A percentile compares a stretch with the other conserved stretches of the same genome.
phyloP scores from a whole-genome alignment of 2,888 invertebrate species.

The Drosophila austrosaltans region DNA sequence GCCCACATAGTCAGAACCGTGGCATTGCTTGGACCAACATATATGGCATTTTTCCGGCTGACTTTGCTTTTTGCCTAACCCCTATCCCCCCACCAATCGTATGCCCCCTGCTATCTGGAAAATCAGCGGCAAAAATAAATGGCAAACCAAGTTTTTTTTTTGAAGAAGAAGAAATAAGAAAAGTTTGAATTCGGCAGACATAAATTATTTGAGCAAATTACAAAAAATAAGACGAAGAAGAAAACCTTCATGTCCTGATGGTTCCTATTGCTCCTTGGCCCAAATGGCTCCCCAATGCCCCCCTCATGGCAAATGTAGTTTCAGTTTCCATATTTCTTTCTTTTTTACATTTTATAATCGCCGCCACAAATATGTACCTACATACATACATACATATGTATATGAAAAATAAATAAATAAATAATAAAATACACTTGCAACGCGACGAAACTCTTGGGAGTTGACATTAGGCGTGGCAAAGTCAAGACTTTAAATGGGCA shows the following conservation, averaged over 20 bases:
- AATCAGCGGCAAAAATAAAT: constrained; percentile 33
- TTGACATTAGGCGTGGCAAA: constrained; percentile 51
- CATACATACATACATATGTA: constrained; percentile 17
- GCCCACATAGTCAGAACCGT: constrained; percentile 56
- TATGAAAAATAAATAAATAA: constrained; percentile 77
- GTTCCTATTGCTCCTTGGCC: too few relatives aligned
- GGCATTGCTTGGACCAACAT: constrained; percentile 26
- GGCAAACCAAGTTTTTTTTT: constrained; percentile 31
- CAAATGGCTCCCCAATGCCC: constrained; percentile 44
- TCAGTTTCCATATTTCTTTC: constrained; percentile 28
- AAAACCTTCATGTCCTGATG: constrained; percentile 16
- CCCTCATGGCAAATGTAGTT: constrained; percentile 40
- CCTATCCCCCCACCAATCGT: not conserved
- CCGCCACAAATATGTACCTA: constrained; percentile 33
- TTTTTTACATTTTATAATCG: constrained; percentile 66
- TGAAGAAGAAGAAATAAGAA: constrained; percentile 57
- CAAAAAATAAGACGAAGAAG: not conserved
- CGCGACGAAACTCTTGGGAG: constrained; percentile 33
- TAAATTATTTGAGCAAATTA: constrained; percentile 65
- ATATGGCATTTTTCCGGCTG: constrained; percentile 44
- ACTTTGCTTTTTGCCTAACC: constrained; percentile 47
- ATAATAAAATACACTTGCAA: constrained; percentile 61
- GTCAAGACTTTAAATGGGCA: constrained; percentile 7
- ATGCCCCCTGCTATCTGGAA: constrained; percentile 19
- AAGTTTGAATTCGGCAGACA: constrained; percentile 75